A percentile compares a stretch with the other conserved stretches of the same genome.
These are phyloP conservation scores for Pygoscelis adeliae DNA, from an alignment of 2,113 vertebrate genomes.

Conservation along the genomic window DNA sequence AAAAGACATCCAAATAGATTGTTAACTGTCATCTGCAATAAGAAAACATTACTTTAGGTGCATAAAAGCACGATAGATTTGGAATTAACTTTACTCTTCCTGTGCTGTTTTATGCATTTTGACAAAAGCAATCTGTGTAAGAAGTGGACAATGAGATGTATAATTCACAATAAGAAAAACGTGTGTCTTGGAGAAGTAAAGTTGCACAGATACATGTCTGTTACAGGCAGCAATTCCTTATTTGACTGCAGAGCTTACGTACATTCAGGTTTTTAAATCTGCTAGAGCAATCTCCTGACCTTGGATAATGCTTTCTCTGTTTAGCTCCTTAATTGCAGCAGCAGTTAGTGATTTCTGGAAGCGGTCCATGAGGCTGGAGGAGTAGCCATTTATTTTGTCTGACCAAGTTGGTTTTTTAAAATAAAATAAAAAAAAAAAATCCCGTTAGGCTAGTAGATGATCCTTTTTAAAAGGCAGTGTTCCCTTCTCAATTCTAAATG, in stretches of 20 bases:
- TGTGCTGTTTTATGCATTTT: not conserved
- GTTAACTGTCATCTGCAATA: not conserved
- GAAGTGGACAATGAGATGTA: not conserved
- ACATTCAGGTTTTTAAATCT: not conserved
- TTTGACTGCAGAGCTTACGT: not conserved
- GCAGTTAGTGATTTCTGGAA: not conserved
- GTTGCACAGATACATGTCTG: not conserved
- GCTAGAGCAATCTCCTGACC: not conserved
- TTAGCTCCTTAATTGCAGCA: not conserved
- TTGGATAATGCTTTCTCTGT: not conserved
- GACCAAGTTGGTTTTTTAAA: not conserved
- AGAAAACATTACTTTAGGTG: not conserved
- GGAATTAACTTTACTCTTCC: not conserved
- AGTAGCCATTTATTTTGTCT: not conserved
- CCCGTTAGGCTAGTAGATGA: not conserved
- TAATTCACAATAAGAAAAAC: not conserved
- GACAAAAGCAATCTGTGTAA: not conserved
- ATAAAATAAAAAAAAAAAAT: not conserved
- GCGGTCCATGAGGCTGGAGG: not conserved
- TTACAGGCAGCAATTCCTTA: not conserved
- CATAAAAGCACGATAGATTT: not conserved
- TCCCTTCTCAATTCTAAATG: not conserved
- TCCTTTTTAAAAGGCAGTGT: not conserved
- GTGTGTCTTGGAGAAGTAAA: not conserved
- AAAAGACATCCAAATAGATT: not conserved